Conservation (phyloP, 2,888 invertebrate genomes). For the Drosophila fungiperda region DNA sequence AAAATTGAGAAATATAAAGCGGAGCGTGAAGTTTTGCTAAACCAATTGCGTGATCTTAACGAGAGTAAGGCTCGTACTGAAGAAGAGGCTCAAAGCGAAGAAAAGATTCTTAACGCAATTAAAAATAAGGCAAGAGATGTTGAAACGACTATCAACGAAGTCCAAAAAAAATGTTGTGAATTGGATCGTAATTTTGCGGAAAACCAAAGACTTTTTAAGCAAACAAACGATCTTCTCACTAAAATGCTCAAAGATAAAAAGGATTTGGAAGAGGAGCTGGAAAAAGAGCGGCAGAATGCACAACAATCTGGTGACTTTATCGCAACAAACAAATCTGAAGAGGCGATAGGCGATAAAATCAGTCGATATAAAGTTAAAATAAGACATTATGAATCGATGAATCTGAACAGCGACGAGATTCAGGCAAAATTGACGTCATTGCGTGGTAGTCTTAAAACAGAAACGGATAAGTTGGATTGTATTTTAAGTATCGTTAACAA, state of each 20-base stretch:
- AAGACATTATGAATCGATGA: slow-evolving; percentile 71
- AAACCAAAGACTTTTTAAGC: slow-evolving; percentile 42
- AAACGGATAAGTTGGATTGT: slow-evolving; percentile 5
- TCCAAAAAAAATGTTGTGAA: slow-evolving; percentile 59
- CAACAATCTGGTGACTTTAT: slow-evolving; percentile 81
- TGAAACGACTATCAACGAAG: slow-evolving; percentile 51
- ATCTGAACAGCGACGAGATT: slow-evolving; percentile 72
- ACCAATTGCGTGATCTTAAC: slow-evolving; percentile 81
- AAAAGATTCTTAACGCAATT: slow-evolving; percentile 81
- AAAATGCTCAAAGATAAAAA: slow-evolving; percentile 30
- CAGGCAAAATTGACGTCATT: slow-evolving; percentile 30
- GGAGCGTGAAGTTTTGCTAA: slow-evolving; percentile 77
- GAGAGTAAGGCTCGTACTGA: slow-evolving; percentile 41
- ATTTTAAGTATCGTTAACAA: slow-evolving; percentile 40
- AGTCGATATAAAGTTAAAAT: slow-evolving; percentile 78
- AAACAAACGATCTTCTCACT: slow-evolving; percentile 45
- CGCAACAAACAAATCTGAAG: slow-evolving; percentile 83
- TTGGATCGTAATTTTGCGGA: slow-evolving; percentile 55
- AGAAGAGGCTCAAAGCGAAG: slow-evolving; percentile 40
- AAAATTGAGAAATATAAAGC: slow-evolving; percentile 80
- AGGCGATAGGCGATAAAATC: slow-evolving; percentile 82
- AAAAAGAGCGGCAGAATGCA: slow-evolving; percentile 44
- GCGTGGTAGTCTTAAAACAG: background rate
- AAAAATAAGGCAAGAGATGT: slow-evolving; percentile 83
- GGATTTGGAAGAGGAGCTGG: slow-evolving; percentile 37